Evolutionary conservation across 2,888 invertebrate genomes (phyloP).

Genomic region (Tenthredo scrophulariae): DNA sequence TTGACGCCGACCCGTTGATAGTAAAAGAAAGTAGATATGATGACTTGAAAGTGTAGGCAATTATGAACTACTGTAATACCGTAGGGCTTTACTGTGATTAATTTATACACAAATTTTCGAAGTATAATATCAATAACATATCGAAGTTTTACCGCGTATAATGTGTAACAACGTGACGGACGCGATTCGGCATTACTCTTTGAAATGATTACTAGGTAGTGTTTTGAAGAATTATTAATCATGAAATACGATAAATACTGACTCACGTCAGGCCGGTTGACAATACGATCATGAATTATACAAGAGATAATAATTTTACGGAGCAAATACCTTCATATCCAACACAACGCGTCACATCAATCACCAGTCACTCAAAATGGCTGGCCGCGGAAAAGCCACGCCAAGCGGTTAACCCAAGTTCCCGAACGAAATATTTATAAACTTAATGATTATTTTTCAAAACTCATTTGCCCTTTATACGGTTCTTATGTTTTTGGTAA

Average conservation of each 20-base stretch:
- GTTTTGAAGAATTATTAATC: not conserved
- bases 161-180: not conserved
- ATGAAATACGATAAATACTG: not conserved
- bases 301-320: constrained; percentile 10
- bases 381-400: constrained; percentile 46
- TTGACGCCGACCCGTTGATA: not conserved
- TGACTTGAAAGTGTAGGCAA: not conserved
- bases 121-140: not conserved
- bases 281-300: not conserved
- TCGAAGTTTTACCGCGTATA: constrained; percentile 28
- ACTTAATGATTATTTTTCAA: not conserved
- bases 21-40: not conserved
- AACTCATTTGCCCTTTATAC: not conserved
- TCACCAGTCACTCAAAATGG: constrained; percentile 51
- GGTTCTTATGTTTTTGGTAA: not conserved
- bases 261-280: not conserved
- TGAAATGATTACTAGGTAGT: not conserved
- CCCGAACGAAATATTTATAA: not conserved
- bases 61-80: not conserved
- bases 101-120: not conserved
- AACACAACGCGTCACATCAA: constrained; percentile 46
- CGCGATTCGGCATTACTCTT: constrained; percentile 2
- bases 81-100: not conserved
- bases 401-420: constrained; percentile 35
- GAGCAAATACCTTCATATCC: constrained; percentile 45